Evolutionary conservation across 2,888 invertebrate species (phyloP).

Genomic region (Pseudoips prasinana): DNA sequence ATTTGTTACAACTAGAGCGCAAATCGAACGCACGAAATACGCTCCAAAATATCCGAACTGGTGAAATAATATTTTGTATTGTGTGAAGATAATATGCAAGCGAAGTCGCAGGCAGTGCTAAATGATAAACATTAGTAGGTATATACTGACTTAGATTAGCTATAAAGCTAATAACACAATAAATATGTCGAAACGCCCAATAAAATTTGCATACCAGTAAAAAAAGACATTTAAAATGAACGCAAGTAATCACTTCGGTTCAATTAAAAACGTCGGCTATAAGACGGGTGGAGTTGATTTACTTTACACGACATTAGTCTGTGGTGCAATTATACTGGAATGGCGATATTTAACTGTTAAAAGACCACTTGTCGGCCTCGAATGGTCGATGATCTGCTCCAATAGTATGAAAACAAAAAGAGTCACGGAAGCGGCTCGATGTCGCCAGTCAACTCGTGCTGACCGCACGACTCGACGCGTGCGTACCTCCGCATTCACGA

Average conservation of each 20-base stretch:
- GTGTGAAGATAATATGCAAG: no score
- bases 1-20: no score
- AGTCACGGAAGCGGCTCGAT: slow-evolving; percentile 47
- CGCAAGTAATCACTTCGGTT: slow-evolving; percentile 13
- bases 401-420: slow-evolving; percentile 47
- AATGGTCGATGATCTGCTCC: slow-evolving; percentile 36
- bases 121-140: no score
- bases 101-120: no score
- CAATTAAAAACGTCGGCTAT: slow-evolving; percentile 15
- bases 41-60: no score
- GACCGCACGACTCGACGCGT: slow-evolving; percentile 16
- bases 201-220: slow-evolving; percentile 17
- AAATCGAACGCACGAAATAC: no score
- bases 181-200: no score
- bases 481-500: slow-evolving; percentile 6
- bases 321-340: slow-evolving; percentile 25
- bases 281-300: slow-evolving; percentile 10
- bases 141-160: no score
- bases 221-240: slow-evolving; percentile 11
- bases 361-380: slow-evolving; percentile 71
- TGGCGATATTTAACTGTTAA: slow-evolving; percentile 29
- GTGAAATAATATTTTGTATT: no score
- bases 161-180: no score
- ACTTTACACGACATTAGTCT: slow-evolving; percentile 7
- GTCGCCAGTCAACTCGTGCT: slow-evolving; percentile 7